A percentile compares a stretch with the other conserved stretches of the same genome.
Evolutionary conservation across 2,888 invertebrate genomes (phyloP).

Genomic region (Myopa testacea): DNA sequence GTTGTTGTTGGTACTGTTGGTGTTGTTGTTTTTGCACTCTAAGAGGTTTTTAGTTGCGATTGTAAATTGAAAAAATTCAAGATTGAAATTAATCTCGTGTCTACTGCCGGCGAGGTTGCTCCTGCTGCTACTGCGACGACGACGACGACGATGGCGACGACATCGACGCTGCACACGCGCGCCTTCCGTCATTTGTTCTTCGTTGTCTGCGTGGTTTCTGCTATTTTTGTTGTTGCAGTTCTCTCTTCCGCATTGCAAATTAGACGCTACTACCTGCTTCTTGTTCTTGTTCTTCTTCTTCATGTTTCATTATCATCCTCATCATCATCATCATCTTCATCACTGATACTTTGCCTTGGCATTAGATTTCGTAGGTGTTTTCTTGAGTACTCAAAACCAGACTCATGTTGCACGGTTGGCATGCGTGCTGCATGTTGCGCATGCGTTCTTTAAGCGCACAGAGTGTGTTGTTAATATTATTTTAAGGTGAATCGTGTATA

Average conservation of each 20-base stretch:
- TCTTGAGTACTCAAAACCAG: too few species aligned
- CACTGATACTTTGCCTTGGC: background rate
- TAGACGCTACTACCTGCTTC: conserved; percentile 1
- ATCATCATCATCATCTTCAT: background rate
- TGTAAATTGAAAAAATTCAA: conserved; percentile 32
- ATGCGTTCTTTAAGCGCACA: too few species aligned
- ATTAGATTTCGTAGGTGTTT: background rate
- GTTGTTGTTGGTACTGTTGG: conserved; percentile 7
- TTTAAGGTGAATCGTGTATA: too few species aligned
- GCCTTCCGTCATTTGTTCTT: too few species aligned
- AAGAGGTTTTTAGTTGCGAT: conserved; percentile 29
- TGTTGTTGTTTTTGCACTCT: background rate
- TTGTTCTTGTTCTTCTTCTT: background rate
- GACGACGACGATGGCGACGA: too few species aligned
- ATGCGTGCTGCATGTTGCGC: too few species aligned
- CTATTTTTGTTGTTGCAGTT: background rate
- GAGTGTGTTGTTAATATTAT: too few species aligned
- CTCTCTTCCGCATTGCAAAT: conserved; percentile 7
- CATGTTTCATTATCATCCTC: background rate
- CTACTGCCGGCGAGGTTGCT: background rate
- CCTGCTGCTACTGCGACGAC: background rate
- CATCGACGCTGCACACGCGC: too few species aligned
- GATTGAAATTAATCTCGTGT: conserved; percentile 32
- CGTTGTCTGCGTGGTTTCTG: background rate
- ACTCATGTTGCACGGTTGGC: too few species aligned